Evolutionary conservation across 2,113 vertebrate genomes (phyloP).

Genomic region (Theropithecus gelada): DNA sequence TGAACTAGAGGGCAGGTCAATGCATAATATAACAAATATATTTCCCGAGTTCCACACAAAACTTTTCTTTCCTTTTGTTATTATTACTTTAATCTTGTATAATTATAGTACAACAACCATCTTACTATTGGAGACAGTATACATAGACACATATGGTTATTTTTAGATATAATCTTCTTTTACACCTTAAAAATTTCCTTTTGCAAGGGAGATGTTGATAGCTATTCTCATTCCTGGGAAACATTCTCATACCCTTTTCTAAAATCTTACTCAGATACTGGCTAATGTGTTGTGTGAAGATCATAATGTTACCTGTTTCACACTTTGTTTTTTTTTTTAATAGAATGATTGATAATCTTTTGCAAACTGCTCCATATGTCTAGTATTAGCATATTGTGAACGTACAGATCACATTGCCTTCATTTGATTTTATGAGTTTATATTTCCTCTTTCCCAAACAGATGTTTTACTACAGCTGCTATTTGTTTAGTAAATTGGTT

Average conservation of each 20-base stretch:
- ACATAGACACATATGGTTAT: neutral
- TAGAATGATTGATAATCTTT: slow-evolving; percentile 47
- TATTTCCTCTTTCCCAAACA: slow-evolving; percentile 70
- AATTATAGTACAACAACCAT: neutral
- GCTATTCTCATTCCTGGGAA: neutral
- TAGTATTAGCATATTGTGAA: neutral
- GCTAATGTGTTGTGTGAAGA: neutral
- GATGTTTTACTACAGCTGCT: slow-evolving; percentile 74
- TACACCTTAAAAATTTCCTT: neutral
- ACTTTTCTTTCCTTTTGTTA: neutral
- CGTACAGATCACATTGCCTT: slow-evolving; percentile 33
- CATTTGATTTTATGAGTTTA: slow-evolving; percentile 66
- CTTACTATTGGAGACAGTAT: neutral
- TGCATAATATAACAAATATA: neutral
- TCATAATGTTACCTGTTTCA: neutral
- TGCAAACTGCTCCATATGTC: slow-evolving; percentile 47
- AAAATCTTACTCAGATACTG: neutral
- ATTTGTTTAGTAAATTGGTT: slow-evolving; percentile 66
- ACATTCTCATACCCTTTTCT: neutral
- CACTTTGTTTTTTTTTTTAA: slow-evolving; percentile 55
- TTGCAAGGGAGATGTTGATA: neutral
- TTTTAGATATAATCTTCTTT: neutral
- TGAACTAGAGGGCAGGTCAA: neutral
- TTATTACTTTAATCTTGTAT: neutral
- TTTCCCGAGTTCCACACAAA: neutral